These are phyloP conservation scores for Pelobates cultripes DNA, from an alignment of 2,797 vertebrate species.

Conservation along the genomic window DNA sequence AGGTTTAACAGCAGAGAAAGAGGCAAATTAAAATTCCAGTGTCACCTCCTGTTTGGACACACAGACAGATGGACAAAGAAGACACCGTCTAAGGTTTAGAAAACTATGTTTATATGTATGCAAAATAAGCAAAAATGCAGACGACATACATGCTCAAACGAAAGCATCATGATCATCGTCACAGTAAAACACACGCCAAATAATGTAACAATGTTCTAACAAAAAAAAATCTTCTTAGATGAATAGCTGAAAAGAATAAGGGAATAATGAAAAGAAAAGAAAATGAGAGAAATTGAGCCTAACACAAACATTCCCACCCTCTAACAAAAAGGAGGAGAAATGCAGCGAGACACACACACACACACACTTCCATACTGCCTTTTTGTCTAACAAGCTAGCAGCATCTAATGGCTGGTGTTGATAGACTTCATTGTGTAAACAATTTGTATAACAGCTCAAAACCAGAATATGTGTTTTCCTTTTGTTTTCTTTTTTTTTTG, in stretches of 20 bases:
- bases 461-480: conserved; percentile 23
- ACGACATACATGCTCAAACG: not conserved
- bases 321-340: conserved; percentile 19
- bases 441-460: conserved; percentile 33
- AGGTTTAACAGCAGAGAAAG: conserved; percentile 35
- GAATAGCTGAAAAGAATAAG: conserved; percentile 13
- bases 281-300: conserved; percentile 27
- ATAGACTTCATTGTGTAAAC: conserved; percentile 33
- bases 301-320: conserved; percentile 46
- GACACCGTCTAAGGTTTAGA: conserved; percentile 64
- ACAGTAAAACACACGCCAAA: conserved; percentile 16
- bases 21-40: conserved; percentile 68
- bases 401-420: conserved; percentile 33
- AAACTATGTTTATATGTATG: conserved; percentile 60
- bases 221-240: conserved; percentile 17
- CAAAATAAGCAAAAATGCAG: conserved; percentile 53
- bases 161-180: not conserved
- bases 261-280: conserved; percentile 5
- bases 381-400: conserved; percentile 39
- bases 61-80: conserved; percentile 74
- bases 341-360: conserved; percentile 10
- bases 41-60: conserved; percentile 59
- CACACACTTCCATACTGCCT: conserved; percentile 22
- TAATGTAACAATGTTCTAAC: conserved; percentile 8
- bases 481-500: too few relatives aligned